Conservation (phyloP, 1,140 invertebrate genomes). For the Centruroides vittatus region DNA sequence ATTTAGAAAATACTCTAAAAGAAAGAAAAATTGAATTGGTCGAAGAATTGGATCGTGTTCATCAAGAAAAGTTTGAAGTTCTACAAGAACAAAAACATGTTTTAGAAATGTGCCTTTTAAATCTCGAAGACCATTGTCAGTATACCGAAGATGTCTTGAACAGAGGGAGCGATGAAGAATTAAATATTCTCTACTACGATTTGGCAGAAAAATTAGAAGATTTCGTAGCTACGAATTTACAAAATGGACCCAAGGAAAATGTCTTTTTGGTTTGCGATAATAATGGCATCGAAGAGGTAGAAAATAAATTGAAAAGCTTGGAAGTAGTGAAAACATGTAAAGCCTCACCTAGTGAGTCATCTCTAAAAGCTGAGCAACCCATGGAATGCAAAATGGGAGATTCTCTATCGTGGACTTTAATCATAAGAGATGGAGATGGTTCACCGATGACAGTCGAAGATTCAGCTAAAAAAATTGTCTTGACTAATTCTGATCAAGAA, state of each 20-base stretch:
- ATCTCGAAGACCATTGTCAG: constrained; percentile 32
- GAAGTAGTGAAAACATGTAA: constrained; percentile 30
- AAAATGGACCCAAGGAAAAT: constrained; percentile 32
- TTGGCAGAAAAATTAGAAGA: constrained; percentile 34
- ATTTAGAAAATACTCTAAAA: not conserved
- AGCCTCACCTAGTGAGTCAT: constrained; percentile 30
- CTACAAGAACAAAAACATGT: constrained; percentile 29
- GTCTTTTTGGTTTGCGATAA: constrained; percentile 28
- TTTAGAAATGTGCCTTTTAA: constrained; percentile 29
- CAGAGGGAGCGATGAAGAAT: constrained; percentile 35
- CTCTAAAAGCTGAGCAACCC: constrained; percentile 30
- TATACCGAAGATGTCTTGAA: constrained; percentile 34
- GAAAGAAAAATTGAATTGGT: constrained; percentile 29
- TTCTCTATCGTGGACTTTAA: constrained; percentile 26
- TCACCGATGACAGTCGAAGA: constrained; percentile 27
- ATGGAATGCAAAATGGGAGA: constrained; percentile 25
- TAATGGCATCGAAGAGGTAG: constrained; percentile 23
- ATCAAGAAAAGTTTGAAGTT: constrained; percentile 29
- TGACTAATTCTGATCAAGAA: constrained; percentile 13
- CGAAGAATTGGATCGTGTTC: constrained; percentile 28
- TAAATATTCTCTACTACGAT: constrained; percentile 34
- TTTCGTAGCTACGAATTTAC: constrained; percentile 26
- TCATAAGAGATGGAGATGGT: constrained; percentile 29
- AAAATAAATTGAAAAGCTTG: constrained; percentile 25
- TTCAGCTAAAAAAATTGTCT: constrained; percentile 9